phyloP scores from a whole-genome alignment of 2,888 invertebrate genomes.

The Dolomedes plantarius region DNA sequence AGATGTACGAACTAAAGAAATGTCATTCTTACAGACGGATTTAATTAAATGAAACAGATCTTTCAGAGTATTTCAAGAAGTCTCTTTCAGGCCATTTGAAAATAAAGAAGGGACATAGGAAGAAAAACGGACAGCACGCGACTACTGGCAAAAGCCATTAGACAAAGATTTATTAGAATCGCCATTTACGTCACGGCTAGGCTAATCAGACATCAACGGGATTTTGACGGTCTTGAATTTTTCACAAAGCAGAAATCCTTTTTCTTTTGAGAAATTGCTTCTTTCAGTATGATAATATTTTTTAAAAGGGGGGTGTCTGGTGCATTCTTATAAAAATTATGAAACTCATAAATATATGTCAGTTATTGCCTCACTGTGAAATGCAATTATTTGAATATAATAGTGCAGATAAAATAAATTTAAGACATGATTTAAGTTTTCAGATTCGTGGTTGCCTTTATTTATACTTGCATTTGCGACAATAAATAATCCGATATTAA shows the following conservation, averaged over 20 bases:
- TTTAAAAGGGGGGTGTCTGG: neutral
- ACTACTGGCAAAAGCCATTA: neutral
- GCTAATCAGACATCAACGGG: neutral
- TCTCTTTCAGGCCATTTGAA: neutral
- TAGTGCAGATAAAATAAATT: too few relatives aligned
- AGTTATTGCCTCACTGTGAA: too few relatives aligned
- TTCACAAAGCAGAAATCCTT: neutral
- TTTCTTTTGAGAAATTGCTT: neutral
- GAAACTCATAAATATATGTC: too few relatives aligned
- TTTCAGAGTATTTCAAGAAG: neutral
- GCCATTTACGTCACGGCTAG: neutral
- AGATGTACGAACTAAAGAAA: too few relatives aligned
- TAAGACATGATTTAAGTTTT: too few relatives aligned
- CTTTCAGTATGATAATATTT: neutral
- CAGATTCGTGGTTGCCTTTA: too few relatives aligned
- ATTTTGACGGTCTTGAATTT: neutral
- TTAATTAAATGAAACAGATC: too few relatives aligned
- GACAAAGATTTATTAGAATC: slow-evolving; percentile 5
- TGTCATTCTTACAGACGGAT: too few relatives aligned
- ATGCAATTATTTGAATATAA: too few relatives aligned
- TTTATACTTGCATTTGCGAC: too few relatives aligned
- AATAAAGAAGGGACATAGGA: neutral
- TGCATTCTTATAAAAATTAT: too few relatives aligned
- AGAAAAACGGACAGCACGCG: neutral
- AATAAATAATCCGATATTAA: too few relatives aligned